A percentile compares a stretch with the other conserved stretches of the same genome.
Evolutionary conservation across 2,797 vertebrate genomes (phyloP).

Genomic region (Sebastes vulpes): DNA sequence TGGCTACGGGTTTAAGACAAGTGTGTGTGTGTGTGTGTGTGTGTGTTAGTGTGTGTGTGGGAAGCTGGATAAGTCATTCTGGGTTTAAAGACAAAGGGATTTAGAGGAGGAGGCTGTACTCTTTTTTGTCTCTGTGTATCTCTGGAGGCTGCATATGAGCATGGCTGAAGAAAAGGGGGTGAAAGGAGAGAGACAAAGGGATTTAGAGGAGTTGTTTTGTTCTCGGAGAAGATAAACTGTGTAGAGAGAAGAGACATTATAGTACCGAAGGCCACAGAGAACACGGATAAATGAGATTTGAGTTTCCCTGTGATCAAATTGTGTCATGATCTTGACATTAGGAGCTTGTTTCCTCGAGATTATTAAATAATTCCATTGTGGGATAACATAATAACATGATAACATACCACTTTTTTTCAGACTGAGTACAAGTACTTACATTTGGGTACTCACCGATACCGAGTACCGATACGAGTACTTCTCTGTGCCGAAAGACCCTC

Average conservation of each 20-base stretch:
- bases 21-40: neutral
- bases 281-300: conserved; percentile 2
- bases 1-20: neutral
- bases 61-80: conserved; percentile 46
- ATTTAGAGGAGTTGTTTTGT: conserved; percentile 39
- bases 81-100: conserved; percentile 60
- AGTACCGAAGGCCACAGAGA: neutral
- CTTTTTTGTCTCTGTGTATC: conserved; percentile 38
- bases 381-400: too few relatives aligned
- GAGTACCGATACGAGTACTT: too few relatives aligned
- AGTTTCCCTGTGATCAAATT: conserved; percentile 2
- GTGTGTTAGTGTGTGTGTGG: conserved; percentile 5
- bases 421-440: too few relatives aligned
- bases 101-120: conserved; percentile 47
- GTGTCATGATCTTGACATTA: neutral
- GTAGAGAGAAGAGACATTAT: neutral
- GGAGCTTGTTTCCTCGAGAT: neutral
- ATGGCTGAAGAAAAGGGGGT: conserved; percentile 31
- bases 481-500: too few relatives aligned
- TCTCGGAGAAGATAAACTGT: conserved; percentile 33
- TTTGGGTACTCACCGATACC: too few relatives aligned
- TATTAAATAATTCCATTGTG: neutral
- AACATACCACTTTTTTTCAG: neutral
- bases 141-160: conserved; percentile 41
- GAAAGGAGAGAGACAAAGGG: conserved; percentile 45